Conservation (phyloP, 2,113 vertebrate genomes). For the Psophia crepitans region DNA sequence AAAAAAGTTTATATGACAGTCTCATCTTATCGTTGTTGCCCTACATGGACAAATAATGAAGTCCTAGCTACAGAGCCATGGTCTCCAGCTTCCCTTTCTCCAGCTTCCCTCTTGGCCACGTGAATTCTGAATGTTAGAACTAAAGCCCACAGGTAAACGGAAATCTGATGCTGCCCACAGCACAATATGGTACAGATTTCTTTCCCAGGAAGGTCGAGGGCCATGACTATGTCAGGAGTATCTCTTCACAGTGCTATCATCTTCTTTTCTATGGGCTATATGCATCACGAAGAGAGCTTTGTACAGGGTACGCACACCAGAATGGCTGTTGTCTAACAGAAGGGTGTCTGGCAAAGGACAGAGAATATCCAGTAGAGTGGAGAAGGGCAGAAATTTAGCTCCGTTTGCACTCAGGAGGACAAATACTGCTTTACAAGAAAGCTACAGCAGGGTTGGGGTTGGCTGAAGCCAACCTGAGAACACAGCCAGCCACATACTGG, state of each 20-base stretch:
- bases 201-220: background rate
- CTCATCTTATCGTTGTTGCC: background rate
- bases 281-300: background rate
- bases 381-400: background rate
- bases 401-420: background rate
- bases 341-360: rapidly evolving
- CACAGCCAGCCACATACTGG: background rate
- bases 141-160: background rate
- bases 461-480: background rate
- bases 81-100: background rate
- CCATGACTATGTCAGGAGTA: background rate
- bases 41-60: background rate
- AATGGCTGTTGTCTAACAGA: background rate
- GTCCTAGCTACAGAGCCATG: background rate
- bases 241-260: background rate
- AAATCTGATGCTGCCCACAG: background rate
- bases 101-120: background rate
- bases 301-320: background rate
- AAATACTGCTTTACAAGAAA: background rate
- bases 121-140: background rate
- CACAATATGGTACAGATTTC: background rate
- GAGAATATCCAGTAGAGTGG: background rate
- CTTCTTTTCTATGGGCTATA: background rate
- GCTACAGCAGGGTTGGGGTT: background rate
- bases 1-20: background rate